phyloP scores from a whole-genome alignment of 2,888 invertebrate species.

The Orchestes rusci region DNA sequence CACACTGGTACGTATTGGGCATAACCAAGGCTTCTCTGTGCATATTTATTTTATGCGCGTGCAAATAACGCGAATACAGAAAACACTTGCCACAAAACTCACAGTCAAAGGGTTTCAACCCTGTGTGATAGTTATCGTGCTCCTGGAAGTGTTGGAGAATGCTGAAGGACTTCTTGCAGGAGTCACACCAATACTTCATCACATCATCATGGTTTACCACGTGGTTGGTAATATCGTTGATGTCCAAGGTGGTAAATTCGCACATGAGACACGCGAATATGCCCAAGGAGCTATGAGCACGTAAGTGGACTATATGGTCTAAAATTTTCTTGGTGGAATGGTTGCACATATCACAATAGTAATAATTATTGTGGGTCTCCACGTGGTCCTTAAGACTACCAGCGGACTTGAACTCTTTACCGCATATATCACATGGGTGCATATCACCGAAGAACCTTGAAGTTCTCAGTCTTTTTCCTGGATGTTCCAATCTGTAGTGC shows the following conservation, averaged over 20 bases:
- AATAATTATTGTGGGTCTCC: constrained; percentile 41
- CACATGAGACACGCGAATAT: constrained; percentile 40
- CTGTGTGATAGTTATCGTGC: constrained; percentile 53
- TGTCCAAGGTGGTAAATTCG: constrained; percentile 37
- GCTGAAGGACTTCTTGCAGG: constrained; percentile 51
- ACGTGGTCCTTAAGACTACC: constrained; percentile 39
- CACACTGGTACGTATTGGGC: constrained; percentile 40
- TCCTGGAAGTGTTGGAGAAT: constrained; percentile 50
- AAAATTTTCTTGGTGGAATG: constrained; percentile 39
- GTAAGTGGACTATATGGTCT: constrained; percentile 39
- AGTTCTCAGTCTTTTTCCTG: constrained; percentile 33
- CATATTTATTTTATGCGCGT: constrained; percentile 40
- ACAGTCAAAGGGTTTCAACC: constrained; percentile 49
- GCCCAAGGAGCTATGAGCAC: constrained; percentile 37
- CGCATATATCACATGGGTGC: constrained; percentile 39
- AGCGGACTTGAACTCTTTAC: constrained; percentile 36
- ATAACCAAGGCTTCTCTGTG: constrained; percentile 37
- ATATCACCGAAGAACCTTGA: constrained; percentile 29
- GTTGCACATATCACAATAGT: constrained; percentile 40
- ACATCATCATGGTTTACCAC: constrained; percentile 38
- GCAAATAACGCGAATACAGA: constrained; percentile 41
- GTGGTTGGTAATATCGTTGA: constrained; percentile 38
- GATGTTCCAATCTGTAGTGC: constrained; percentile 35
- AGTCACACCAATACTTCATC: constrained; percentile 48
- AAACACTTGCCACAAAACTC: constrained; percentile 50